Base-by-base conservation (phyloP, 2,797 vertebrate genomes). In the Dromococcyx pavoninus region DNA sequence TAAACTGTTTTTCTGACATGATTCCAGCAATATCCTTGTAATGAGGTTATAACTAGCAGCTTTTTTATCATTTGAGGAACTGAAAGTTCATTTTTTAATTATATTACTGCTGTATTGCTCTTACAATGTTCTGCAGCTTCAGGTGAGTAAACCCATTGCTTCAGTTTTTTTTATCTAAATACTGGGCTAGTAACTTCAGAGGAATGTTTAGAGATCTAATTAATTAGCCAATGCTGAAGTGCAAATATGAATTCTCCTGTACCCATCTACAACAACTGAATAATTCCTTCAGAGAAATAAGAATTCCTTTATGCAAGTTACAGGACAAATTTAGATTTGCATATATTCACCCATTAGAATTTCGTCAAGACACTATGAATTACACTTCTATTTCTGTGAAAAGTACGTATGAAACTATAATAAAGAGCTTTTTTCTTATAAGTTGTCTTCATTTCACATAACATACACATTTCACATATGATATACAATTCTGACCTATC, bases 261-360 rank as follows among this genome's bases (percentile, higher is more conserved):
- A 15, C 35, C 62, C n/a, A 24, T 75, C 62, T 91, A 56, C 30
- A 70, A 22, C 3, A 91, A 6, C 2, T 73, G 53, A 94, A 62
- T 74, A 88, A 88, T 87, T 92, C 62, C 61, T 91, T 89, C 48
- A 70, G 33, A 95, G 69, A 88, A 92, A 75, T 60, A 89, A 88
- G 75, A 91, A 62, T 84, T 88, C 11, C 37, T 73, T 84, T 88
- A 79, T 90, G 86, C 67, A 82, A 71, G 53, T 39, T 73, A 56
- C n/a, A 86, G 53, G 32, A 73, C 15, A 76, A 83, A 94, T 74
- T 89, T 73, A 93, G 18, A 70, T 84, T 89, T 89, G 46, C 46
- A 78, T 27, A 67, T 86, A 37, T 74, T 94, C 28, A 44, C 18
- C 10, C 51, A 44, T 94, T 60, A 67, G 54, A 71, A 35, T 86